Evolutionary conservation across 2,888 invertebrate species (phyloP), one percentile per base, ranked within the genome.

Genomic region (Sepioteuthis lessoniana): DNA sequence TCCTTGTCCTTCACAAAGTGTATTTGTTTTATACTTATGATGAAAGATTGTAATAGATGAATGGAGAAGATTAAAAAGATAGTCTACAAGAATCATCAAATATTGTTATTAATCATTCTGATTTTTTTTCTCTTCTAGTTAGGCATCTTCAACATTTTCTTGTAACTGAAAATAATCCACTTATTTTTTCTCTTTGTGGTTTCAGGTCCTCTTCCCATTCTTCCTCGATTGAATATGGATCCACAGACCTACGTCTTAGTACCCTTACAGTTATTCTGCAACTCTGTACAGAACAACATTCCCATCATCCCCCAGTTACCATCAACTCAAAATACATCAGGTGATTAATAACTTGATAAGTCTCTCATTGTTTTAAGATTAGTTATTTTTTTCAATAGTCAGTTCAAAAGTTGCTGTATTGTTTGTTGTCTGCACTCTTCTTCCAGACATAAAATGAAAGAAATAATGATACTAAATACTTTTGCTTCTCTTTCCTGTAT

Each of bases 221-320:
- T 96, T 37, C 96, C 96, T 46, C 94, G 96, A 19, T 96, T 96
- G 4, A 60, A 37, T 46, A 42, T 90, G 37, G 60, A 42, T 25
- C 94, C 95, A 46, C 96, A 96, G 94, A 95, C 96, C 5, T 96
- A 95, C 94, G 96, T 95, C 37, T 94, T 96, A 50, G 95, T 96
- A 60, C 96, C 96, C 5, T 94, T 96, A 47, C 95, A 95, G 91
- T 76, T n/a, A n/a, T 76, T 76, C 76, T 76, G 76, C 76, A 76
- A 76, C 76, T 16, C 76, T 76, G 13, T 35, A 76, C 76, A 76
- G 76, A 76, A 76, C n/a, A 76, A 76, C 35, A 35, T 76, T 42
- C 46, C 92, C 4, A 16, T 92, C 42, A 46, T 92, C 5, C 42
- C 47, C 5, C 92, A 92, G 42, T 28, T 92, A 47, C 31, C 46